Evolutionary conservation across 2,113 vertebrate species (phyloP).

Genomic region (Phalacrocorax pelagicus): DNA sequence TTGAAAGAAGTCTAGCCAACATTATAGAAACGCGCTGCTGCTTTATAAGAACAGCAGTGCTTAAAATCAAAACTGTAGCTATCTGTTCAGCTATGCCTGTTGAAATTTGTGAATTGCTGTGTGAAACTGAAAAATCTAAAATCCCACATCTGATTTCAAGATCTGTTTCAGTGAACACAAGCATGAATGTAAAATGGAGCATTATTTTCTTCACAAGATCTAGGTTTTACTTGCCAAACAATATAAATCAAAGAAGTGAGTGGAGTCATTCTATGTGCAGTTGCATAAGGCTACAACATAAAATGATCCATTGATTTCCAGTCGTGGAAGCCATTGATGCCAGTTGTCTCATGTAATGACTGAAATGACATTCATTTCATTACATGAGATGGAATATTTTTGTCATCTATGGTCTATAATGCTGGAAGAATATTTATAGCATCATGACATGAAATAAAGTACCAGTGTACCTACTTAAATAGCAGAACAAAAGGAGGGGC

Average conservation of each 20-base stretch:
- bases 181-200: neutral
- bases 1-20: neutral
- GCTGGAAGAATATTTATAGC: neutral
- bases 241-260: neutral
- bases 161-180: neutral
- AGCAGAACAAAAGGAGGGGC: neutral
- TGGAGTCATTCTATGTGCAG: neutral
- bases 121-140: neutral
- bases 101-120: neutral
- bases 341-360: neutral
- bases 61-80: neutral
- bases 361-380: neutral
- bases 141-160: neutral
- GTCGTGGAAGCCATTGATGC: neutral
- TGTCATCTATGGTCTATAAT: neutral
- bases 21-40: neutral
- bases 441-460: neutral
- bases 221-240: neutral
- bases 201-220: conserved; percentile 6
- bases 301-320: neutral
- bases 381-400: neutral
- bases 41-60: neutral
- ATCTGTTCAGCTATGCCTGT: neutral
- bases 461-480: neutral
- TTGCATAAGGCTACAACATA: neutral